Conservation (phyloP, 2,113 vertebrate genomes). For the Quiscalus mexicanus region DNA sequence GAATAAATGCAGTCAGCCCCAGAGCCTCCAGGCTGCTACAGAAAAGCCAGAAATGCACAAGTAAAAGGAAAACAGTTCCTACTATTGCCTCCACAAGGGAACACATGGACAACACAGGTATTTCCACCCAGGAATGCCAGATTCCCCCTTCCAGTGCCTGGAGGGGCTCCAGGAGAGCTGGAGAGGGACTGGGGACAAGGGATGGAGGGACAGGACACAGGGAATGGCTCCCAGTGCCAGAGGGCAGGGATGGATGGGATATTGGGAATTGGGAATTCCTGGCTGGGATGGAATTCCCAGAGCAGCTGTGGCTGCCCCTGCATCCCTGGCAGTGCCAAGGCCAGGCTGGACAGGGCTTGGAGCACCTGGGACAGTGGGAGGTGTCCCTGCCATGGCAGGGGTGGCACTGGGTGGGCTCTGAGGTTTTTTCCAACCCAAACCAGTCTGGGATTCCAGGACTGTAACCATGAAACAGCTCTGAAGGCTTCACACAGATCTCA, state of each 20-base stretch:
- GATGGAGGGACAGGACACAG: background rate
- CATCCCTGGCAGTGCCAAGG: background rate
- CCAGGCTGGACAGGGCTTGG: background rate
- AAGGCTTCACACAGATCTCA: background rate
- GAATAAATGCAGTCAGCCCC: background rate
- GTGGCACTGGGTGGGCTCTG: fast-evolving
- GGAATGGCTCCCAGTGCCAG: background rate
- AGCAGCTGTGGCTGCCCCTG: background rate
- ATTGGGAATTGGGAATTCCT: background rate
- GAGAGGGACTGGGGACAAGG: background rate
- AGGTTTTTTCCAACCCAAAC: background rate
- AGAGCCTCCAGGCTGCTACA: background rate
- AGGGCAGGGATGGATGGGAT: background rate
- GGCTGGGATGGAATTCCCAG: background rate
- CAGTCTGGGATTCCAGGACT: background rate
- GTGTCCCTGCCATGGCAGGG: background rate
- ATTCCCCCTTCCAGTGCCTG: fast-evolving
- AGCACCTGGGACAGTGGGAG: background rate
- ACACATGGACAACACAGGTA: background rate
- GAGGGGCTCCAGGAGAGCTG: background rate
- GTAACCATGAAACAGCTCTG: background rate
- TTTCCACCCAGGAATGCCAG: background rate
- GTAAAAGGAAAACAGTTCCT: background rate
- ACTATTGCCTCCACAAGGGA: background rate
- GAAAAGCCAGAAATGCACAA: background rate